Evolutionary conservation across 2,113 vertebrate genomes (phyloP).

Genomic region (Thermophis baileyi): DNA sequence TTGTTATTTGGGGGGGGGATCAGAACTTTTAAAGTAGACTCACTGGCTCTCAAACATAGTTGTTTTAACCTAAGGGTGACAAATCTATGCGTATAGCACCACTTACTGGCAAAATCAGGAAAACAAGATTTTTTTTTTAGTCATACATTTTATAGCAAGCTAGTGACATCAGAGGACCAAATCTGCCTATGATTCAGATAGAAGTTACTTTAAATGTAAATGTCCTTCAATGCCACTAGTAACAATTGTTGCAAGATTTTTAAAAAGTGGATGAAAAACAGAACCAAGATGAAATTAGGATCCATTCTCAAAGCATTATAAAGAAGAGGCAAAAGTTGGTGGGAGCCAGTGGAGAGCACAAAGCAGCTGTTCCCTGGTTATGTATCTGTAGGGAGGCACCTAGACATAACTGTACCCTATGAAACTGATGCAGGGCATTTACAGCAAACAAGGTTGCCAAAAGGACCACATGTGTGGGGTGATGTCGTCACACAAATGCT

Average conservation of each 20-base stretch:
- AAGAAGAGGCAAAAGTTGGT: background rate
- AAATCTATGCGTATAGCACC: constrained; percentile 54
- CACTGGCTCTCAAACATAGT: background rate
- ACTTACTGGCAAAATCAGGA: constrained; percentile 44
- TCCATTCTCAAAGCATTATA: background rate
- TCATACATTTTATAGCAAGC: background rate
- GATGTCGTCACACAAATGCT: background rate
- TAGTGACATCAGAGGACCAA: background rate
- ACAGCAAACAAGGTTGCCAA: background rate
- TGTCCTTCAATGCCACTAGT: background rate
- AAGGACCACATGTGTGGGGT: background rate
- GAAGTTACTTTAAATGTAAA: background rate
- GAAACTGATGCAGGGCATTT: background rate
- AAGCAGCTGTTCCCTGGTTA: background rate
- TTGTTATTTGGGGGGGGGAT: constrained; percentile 23
- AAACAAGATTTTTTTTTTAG: fast-evolving
- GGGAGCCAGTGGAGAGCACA: background rate
- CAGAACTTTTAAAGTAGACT: constrained; percentile 24
- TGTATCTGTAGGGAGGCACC: background rate
- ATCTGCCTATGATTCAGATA: background rate
- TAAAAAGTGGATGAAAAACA: background rate
- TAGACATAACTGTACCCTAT: background rate
- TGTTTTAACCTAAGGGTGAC: background rate
- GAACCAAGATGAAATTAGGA: background rate
- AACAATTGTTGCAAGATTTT: background rate